Evolutionary conservation across 2,797 vertebrate genomes (phyloP), one percentile per base, ranked within the genome.

Genomic region (Sus cebifrons): DNA sequence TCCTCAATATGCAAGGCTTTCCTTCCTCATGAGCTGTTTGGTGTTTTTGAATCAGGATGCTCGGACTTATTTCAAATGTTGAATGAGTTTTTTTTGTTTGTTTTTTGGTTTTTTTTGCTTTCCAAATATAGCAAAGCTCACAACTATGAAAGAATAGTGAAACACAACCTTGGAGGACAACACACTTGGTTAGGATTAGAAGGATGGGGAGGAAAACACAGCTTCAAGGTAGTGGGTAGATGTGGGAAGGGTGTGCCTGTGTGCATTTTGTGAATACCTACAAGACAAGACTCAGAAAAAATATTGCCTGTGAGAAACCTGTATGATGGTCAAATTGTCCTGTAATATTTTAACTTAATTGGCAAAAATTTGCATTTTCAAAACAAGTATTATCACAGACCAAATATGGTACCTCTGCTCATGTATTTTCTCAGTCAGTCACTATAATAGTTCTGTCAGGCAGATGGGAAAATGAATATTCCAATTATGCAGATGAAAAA

Each of bases 311-410:
- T 21, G 70, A 88, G 56, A 94, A 92, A 88, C 58, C 44, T 77
- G 6, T 1, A 21, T 60, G 83, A 68, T 86, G 52, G 21, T 92
- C 23, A 84, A 52, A 95, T 71, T 40, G 1, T n/a, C 3, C 58
- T 25, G 15, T 89, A 17, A 52, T 56, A 52, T 56, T 36, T 79
- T 65, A 67, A 87, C 75, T 13, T 62, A 65, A 82, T 29, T 73
- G 40, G 7, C 77, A 74, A 82, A 71, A 92, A 77, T 82, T 74
- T 64, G 71, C 29, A 60, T 94, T 85, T 81, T 92, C 44, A 44
- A 92, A 84, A 86, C 7, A 79, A 95, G 27, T 40, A 20, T 68
- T n/a, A 73, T 6, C 56, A 13, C 56, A 86, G 52, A 79, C 27
- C 52, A 3, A 27, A 3, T 40, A 12, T 8, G 18, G 5, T 36